These are phyloP conservation scores for Dastarcus helophoroides DNA, from an alignment of 2,888 invertebrate genomes.

Conservation along the genomic window DNA sequence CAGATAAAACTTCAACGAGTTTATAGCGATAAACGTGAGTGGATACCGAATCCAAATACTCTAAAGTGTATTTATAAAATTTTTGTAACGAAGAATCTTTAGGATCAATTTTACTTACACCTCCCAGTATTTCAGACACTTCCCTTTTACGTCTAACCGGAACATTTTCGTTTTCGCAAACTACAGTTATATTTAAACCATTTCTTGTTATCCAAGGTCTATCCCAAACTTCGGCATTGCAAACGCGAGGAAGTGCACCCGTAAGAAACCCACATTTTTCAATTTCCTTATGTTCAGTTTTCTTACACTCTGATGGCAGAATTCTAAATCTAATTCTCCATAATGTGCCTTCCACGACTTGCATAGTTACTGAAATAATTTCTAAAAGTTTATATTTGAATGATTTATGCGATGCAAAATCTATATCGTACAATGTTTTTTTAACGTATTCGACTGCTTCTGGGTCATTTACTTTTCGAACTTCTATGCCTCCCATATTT, in stretches of 20 bases:
- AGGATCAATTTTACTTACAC: slow-evolving; percentile 5
- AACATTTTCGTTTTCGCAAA: not conserved
- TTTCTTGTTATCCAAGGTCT: slow-evolving; percentile 9
- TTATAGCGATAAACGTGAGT: slow-evolving; percentile 18
- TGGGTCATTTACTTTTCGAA: too few relatives aligned
- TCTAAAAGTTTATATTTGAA: too few relatives aligned
- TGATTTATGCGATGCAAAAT: too few relatives aligned
- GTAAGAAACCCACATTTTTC: slow-evolving; percentile 2
- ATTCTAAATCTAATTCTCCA: too few relatives aligned
- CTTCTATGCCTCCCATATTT: not conserved
- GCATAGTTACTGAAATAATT: too few relatives aligned
- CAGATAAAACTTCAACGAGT: slow-evolving; percentile 17
- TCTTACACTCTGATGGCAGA: not conserved
- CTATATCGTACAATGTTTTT: too few relatives aligned
- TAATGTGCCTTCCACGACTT: too few relatives aligned
- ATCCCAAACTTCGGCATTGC: slow-evolving; percentile 29
- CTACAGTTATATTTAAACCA: not conserved
- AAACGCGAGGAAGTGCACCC: slow-evolving; percentile 21
- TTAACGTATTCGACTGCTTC: too few relatives aligned
- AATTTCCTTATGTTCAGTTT: not conserved
- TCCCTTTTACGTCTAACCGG: not conserved
- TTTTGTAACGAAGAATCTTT: slow-evolving; percentile 14
- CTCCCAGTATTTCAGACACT: slow-evolving; percentile 6
- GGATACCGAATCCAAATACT: slow-evolving; percentile 37
- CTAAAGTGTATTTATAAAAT: too few relatives aligned